These are phyloP conservation scores for Thereva unica DNA, from an alignment of 2,888 invertebrate species.

Conservation along the genomic window DNA sequence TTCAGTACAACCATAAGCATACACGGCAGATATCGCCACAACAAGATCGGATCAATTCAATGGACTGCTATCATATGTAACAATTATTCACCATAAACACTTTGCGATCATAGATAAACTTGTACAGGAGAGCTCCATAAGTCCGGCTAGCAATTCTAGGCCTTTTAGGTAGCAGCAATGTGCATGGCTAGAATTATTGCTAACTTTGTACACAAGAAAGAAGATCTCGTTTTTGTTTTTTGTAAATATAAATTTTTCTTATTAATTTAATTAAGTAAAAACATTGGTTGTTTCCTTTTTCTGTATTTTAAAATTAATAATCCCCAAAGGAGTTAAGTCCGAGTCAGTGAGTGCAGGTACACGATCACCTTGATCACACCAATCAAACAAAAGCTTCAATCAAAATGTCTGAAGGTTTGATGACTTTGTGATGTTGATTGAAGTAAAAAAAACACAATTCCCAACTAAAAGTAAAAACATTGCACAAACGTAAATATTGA, in stretches of 20 bases:
- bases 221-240: too few species aligned
- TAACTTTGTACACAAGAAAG: too few species aligned
- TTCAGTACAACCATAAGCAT: neutral
- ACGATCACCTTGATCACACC: too few species aligned
- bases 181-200: neutral
- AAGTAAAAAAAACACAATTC: conserved; percentile 1
- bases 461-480: conserved; percentile 1
- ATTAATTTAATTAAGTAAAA: too few species aligned
- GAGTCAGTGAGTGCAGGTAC: too few species aligned
- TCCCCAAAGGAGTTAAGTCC: too few species aligned
- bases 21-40: neutral
- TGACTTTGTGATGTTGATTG: neutral
- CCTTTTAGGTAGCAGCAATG: conserved; percentile 2
- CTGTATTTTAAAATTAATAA: too few species aligned
- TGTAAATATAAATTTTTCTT: too few species aligned
- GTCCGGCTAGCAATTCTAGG: conserved; percentile 12
- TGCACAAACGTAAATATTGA: conserved; percentile 3
- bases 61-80: conserved; percentile 41
- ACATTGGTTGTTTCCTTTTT: too few species aligned
- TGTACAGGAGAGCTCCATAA: conserved; percentile 18
- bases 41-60: conserved; percentile 41
- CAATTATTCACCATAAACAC: conserved; percentile 41
- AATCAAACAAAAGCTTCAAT: too few species aligned
- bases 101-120: conserved; percentile 40
- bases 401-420: too few species aligned